phyloP scores from a whole-genome alignment of 2,113 vertebrate genomes.

The Piaya cayana region DNA sequence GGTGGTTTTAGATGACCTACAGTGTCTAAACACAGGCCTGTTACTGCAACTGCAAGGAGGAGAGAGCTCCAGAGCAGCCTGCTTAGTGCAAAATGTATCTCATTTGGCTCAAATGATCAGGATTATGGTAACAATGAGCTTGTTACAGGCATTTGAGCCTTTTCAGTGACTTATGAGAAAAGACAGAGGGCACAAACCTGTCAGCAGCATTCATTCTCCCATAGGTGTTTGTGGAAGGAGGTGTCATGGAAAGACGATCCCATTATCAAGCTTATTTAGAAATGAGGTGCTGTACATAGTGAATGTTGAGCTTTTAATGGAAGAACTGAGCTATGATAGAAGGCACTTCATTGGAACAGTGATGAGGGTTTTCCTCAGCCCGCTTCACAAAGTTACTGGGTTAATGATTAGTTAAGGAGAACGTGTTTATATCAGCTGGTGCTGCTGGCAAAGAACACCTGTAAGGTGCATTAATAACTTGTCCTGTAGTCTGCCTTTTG shows the following conservation, averaged over 20 bases:
- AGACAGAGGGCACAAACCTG: not conserved
- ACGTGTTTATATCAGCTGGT: not conserved
- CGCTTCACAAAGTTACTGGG: not conserved
- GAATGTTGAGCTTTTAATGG: not conserved
- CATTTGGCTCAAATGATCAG: not conserved
- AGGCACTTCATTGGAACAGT: not conserved
- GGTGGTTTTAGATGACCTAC: not conserved
- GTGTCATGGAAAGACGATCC: not conserved
- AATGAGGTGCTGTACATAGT: not conserved
- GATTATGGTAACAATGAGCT: not conserved
- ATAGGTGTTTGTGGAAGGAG: not conserved
- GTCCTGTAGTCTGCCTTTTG: not conserved
- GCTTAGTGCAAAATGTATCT: not conserved
- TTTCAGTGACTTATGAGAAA: not conserved
- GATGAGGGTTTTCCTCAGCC: not conserved
- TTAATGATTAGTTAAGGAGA: constrained; percentile 29
- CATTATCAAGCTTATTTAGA: not conserved
- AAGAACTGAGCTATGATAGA: not conserved
- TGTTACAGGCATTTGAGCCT: not conserved
- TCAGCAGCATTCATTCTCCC: not conserved
- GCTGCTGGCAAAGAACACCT: not conserved
- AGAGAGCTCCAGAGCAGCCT: not conserved
- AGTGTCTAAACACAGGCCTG: not conserved
- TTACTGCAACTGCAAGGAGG: not conserved
- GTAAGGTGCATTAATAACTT: not conserved